Conservation (phyloP, 2,113 vertebrate genomes). For the Eulemur rufifrons region DNA sequence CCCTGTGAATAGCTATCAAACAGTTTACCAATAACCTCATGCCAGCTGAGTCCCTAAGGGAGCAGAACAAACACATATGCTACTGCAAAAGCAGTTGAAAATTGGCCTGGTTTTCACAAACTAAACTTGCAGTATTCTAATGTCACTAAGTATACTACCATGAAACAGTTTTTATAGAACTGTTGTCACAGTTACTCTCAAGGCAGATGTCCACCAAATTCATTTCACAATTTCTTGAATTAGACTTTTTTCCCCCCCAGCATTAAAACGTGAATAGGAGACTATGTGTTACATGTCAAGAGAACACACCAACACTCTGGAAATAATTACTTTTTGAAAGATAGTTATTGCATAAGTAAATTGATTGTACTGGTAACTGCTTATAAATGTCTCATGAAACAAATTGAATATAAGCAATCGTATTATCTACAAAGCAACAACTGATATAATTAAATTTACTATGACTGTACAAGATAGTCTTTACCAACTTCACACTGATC, state of each 20-base stretch:
- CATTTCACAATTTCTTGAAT: constrained; percentile 40
- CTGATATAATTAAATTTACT: constrained; percentile 69
- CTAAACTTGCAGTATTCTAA: neutral
- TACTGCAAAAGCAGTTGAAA: neutral
- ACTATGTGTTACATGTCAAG: neutral
- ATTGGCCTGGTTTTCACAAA: neutral
- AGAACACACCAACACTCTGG: constrained; percentile 9
- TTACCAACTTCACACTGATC: constrained; percentile 53
- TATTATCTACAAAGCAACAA: constrained; percentile 57
- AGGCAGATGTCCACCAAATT: constrained; percentile 48
- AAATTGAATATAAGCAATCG: constrained; percentile 61
- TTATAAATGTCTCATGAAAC: constrained; percentile 63
- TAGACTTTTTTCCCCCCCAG: neutral
- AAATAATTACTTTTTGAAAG: constrained; percentile 73
- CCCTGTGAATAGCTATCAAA: neutral
- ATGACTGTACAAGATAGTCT: constrained; percentile 47
- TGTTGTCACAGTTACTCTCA: constrained; percentile 10
- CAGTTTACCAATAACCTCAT: neutral
- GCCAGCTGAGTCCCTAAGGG: neutral
- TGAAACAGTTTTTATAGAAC: constrained; percentile 38
- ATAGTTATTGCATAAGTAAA: constrained; percentile 60
- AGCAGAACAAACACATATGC: constrained; percentile 41
- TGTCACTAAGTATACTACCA: neutral
- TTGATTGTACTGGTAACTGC: constrained; percentile 57
- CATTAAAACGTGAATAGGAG: constrained; percentile 13